These are phyloP conservation scores for Sycobia sp. DNA, from an alignment of 1,140 invertebrate genomes.

Conservation along the genomic window DNA sequence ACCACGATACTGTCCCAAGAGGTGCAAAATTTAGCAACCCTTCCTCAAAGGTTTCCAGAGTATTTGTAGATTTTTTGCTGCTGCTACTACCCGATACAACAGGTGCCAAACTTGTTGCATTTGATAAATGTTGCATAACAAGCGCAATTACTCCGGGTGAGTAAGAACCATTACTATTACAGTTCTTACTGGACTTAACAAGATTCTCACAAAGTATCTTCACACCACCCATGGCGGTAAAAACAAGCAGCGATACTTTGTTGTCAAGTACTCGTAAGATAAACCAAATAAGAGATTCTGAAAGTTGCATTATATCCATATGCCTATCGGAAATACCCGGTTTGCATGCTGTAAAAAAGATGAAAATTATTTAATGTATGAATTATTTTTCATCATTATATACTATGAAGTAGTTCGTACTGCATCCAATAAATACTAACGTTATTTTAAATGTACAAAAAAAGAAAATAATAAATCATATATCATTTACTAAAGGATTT, in stretches of 20 bases:
- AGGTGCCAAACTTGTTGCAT: conserved; percentile 61
- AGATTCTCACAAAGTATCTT: conserved; percentile 67
- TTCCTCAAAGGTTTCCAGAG: conserved; percentile 63
- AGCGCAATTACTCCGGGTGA: conserved; percentile 61
- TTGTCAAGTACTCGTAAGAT: conserved; percentile 74
- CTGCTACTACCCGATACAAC: conserved; percentile 50
- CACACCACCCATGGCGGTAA: conserved; percentile 69
- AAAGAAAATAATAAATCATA: too few relatives aligned
- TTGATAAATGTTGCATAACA: conserved; percentile 72
- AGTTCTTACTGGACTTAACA: conserved; percentile 62
- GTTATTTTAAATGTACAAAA: too few relatives aligned
- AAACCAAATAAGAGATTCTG: conserved; percentile 78
- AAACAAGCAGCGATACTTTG: conserved; percentile 69
- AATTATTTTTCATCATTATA: too few relatives aligned
- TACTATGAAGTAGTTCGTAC: conserved; percentile 7
- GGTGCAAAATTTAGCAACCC: conserved; percentile 89
- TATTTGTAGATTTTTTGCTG: conserved; percentile 65
- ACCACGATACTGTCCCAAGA: conserved; percentile 77
- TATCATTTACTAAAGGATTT: too few relatives aligned
- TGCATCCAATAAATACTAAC: too few relatives aligned
- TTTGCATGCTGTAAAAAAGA: conserved; percentile 42
- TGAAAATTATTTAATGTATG: conserved; percentile 60
- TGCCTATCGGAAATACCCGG: conserved; percentile 46
- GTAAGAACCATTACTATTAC: conserved; percentile 35
- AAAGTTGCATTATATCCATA: conserved; percentile 66